These are phyloP conservation scores for Lineus longissimus DNA, from an alignment of 1,140 invertebrate genomes.

Conservation along the genomic window DNA sequence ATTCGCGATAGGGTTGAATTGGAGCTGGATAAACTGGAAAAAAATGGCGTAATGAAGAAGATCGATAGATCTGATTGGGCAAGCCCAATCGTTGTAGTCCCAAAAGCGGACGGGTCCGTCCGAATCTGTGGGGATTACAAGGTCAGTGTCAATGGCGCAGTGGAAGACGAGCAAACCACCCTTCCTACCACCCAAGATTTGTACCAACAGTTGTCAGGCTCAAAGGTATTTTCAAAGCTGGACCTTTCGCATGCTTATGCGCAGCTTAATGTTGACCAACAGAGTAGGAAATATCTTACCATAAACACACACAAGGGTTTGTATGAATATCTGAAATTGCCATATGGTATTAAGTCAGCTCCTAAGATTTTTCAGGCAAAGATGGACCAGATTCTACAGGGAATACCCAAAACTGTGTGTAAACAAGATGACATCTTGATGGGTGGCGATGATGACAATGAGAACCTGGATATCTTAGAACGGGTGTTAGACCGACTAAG, in stretches of 20 bases:
- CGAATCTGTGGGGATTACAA: slow-evolving; percentile 44
- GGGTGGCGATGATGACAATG: no score
- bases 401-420: no score
- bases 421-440: no score
- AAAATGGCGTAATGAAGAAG: slow-evolving; percentile 40
- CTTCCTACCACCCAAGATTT: not conserved
- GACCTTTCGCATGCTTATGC: slow-evolving; percentile 26
- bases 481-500: no score
- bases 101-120: slow-evolving; percentile 25
- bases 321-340: no score
- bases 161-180: slow-evolving; percentile 8
- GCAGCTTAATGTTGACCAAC: slow-evolving; percentile 22
- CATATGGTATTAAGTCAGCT: no score
- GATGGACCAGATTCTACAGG: no score
- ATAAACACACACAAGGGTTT: no score
- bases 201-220: not conserved
- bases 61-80: slow-evolving; percentile 43
- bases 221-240: slow-evolving; percentile 19
- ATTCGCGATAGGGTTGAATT: slow-evolving; percentile 42
- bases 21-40: slow-evolving; percentile 45
- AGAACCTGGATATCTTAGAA: no score
- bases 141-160: slow-evolving; percentile 24
- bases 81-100: slow-evolving; percentile 24
- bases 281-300: not conserved
- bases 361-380: no score